phyloP scores from a whole-genome alignment of 2,797 vertebrate species.

The Oreonectes daqikongensis region DNA sequence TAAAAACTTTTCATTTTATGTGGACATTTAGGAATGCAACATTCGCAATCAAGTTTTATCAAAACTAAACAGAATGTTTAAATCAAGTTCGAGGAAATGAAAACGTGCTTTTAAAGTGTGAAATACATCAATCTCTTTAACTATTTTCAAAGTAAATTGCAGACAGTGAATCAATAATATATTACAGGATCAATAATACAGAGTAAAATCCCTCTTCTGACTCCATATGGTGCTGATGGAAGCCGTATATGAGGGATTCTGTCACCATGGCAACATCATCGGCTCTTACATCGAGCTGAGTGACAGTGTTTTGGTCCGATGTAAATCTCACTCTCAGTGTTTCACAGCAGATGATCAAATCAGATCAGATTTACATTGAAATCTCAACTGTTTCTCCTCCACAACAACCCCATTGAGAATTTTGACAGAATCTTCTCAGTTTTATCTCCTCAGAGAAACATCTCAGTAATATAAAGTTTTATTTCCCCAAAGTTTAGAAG shows the following conservation, averaged over 20 bases:
- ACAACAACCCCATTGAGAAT: too few relatives aligned
- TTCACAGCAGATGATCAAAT: slow-evolving; percentile 22
- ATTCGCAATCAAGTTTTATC: not conserved
- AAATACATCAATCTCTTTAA: not conserved
- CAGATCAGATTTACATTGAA: not conserved
- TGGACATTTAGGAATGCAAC: not conserved
- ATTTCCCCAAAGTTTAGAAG: too few relatives aligned
- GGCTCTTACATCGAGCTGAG: not conserved
- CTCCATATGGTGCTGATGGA: not conserved
- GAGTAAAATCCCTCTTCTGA: not conserved
- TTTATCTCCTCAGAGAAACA: too few relatives aligned
- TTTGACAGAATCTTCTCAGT: not conserved
- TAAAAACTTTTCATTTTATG: not conserved
- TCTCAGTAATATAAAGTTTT: too few relatives aligned
- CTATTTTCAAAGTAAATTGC: too few relatives aligned
- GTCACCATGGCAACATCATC: slow-evolving; percentile 22
- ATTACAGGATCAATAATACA: not conserved
- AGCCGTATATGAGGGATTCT: not conserved
- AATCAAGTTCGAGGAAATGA: not conserved
- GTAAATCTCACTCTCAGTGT: slow-evolving; percentile 11
- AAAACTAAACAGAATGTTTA: not conserved
- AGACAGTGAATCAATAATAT: not conserved
- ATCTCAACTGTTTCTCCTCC: not conserved
- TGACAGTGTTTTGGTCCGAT: slow-evolving; percentile 16
- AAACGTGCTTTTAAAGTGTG: not conserved